phyloP scores from a whole-genome alignment of 2,888 invertebrate genomes.

The Ischnura elegans region DNA sequence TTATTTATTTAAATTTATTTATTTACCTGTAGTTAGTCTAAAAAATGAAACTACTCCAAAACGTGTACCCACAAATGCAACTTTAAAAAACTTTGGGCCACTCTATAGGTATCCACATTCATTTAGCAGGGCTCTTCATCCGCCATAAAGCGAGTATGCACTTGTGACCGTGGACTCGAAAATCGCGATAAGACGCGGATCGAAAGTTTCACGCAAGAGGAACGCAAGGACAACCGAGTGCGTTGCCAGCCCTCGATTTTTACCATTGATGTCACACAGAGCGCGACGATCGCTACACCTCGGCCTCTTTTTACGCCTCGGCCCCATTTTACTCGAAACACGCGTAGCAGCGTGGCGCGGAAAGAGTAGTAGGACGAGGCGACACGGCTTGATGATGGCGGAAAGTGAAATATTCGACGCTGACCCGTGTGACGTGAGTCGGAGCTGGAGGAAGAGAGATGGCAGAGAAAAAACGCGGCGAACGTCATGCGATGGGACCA shows the following conservation, averaged over 20 bases:
- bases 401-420: background rate
- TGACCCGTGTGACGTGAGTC: background rate
- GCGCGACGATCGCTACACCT: background rate
- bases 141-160: background rate
- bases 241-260: background rate
- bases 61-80: no score
- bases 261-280: background rate
- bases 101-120: no score
- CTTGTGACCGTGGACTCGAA: background rate
- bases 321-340: background rate
- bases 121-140: no score
- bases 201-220: background rate
- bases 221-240: background rate
- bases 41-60: no score
- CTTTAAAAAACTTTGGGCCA: no score
- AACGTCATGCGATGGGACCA: no score
- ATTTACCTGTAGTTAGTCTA: no score
- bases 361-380: background rate
- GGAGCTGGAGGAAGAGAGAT: background rate
- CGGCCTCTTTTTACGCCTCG: no score
- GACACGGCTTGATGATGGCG: background rate
- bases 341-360: constrained; percentile 11
- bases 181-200: background rate
- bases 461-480: background rate
- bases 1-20: no score